Conservation (phyloP, 2,888 invertebrate species). For the Trichopoda pennipes region DNA sequence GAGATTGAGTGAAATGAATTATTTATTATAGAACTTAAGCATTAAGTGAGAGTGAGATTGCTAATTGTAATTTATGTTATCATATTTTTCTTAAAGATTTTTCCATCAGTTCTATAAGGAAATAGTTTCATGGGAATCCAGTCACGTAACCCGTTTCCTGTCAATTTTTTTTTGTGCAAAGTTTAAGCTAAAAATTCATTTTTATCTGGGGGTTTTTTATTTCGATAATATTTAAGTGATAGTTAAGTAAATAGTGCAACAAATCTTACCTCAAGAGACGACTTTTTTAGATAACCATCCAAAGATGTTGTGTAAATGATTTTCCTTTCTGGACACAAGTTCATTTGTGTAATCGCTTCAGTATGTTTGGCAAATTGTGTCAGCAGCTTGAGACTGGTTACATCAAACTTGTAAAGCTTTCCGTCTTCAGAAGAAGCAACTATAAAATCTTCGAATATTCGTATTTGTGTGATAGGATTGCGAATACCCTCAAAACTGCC, state of each 20-base stretch:
- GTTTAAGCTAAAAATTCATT: too few relatives aligned
- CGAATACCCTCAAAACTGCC: slow-evolving; percentile 73
- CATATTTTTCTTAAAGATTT: too few relatives aligned
- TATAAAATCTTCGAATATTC: slow-evolving; percentile 74
- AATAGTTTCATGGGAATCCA: too few relatives aligned
- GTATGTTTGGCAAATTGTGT: slow-evolving; percentile 78
- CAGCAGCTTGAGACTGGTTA: slow-evolving; percentile 74
- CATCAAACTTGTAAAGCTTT: slow-evolving; percentile 78
- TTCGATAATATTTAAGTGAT: too few relatives aligned
- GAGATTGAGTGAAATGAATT: too few relatives aligned
- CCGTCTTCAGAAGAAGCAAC: slow-evolving; percentile 80
- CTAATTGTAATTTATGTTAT: too few relatives aligned
- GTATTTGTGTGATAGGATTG: slow-evolving; percentile 77
- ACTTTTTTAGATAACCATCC: slow-evolving; percentile 79
- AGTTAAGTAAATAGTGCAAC: background rate
- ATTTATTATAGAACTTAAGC: too few relatives aligned
- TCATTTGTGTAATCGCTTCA: slow-evolving; percentile 79
- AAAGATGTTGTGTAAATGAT: slow-evolving; percentile 78
- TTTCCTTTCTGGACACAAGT: slow-evolving; percentile 73
- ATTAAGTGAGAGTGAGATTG: too few relatives aligned
- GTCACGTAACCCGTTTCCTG: too few relatives aligned
- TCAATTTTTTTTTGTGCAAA: too few relatives aligned
- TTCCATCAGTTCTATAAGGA: too few relatives aligned
- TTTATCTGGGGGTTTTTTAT: too few relatives aligned
- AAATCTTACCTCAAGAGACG: slow-evolving; percentile 76